Percentiles rank a stretch among this genome's conserved stretches.
Evolutionary conservation across 1,140 invertebrate genomes (phyloP).

Genomic region (Anastrepha obliqua): DNA sequence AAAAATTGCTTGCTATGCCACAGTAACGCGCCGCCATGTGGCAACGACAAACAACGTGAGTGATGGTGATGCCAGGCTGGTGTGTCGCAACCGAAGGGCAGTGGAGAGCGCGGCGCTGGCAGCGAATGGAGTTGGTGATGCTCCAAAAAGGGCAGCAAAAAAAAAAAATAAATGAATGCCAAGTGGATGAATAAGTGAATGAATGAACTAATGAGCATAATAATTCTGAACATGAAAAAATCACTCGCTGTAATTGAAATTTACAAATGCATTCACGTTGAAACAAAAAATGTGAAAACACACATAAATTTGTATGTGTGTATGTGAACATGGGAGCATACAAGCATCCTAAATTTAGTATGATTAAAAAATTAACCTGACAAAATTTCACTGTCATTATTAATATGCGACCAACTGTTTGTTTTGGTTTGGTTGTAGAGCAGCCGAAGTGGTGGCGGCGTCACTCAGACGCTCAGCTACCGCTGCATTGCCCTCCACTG

Average conservation of each 20-base stretch:
- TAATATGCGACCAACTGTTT: conserved; percentile 42
- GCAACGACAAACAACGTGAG: conserved; percentile 6
- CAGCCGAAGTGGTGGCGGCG: not conserved
- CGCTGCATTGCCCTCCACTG: not conserved
- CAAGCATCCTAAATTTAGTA: conserved; percentile 37
- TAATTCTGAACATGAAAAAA: conserved; percentile 37
- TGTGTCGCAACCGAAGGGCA: not conserved
- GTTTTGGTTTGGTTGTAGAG: not conserved
- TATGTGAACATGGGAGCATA: not conserved
- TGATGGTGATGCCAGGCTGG: conserved; percentile 15
- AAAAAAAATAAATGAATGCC: not conserved
- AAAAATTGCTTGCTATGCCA: too few relatives aligned
- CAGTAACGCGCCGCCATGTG: not conserved
- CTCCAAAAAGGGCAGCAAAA: not conserved
- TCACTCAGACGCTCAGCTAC: not conserved
- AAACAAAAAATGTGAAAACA: not conserved
- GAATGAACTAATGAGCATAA: conserved; percentile 43
- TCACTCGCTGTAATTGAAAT: conserved; percentile 39
- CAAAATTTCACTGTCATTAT: conserved; percentile 50
- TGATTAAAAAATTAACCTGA: conserved; percentile 53
- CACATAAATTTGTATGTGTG: not conserved
- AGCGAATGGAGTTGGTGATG: not conserved
- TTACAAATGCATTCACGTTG: not conserved
- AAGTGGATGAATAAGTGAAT: conserved; percentile 49
- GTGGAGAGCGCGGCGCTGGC: not conserved